Evolutionary conservation across 2,113 vertebrate species (phyloP), one percentile per base, ranked within the genome.

Genomic region (Eretmochelys imbricata): DNA sequence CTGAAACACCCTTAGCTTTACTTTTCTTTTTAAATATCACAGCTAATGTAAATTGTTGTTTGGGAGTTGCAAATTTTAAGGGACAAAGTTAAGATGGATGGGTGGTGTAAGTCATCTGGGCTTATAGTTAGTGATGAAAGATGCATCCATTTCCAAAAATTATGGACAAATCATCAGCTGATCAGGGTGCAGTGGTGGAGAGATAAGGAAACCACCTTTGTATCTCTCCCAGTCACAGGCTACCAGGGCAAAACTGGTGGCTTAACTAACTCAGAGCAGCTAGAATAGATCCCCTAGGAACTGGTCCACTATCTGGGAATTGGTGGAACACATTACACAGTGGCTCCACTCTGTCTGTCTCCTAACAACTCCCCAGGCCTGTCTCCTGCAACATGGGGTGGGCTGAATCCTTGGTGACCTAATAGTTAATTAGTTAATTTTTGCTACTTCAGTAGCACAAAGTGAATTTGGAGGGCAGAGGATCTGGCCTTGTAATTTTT

Each of bases 71-170:
- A 91, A 89, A 91, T 94, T 95, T 91, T 94, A 97, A 86, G 90
- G 57, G 55, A 51, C 90, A 94, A 76, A 46, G 75, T 95, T 75
- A 82, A 94, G 88, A 51, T 50, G 46, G n/a, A 19, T 69, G 72
- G 24, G 5, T 53, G 82, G 84, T 81, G 86, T 75, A 84, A 94
- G 78, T 75, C 3, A 0, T 48, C 72, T 51, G 59, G 59, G 80
- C 80, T 76, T 78, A 46, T 93, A 95, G 83, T 65, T 55, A 87
- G 38, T 51, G 55, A 25, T 8, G 16, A 31, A 55, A 75, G 84
- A 48, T 93, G 96, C 89, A 94, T 93, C 27, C 27, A 83, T 96
- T 94, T 96, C 96, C 95, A 97, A 94, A 96, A 95, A 94, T 49
- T 91, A 76, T 87, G 81, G 94, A 93, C 87, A 93, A 96, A 93